Base-by-base conservation (phyloP, 1,140 invertebrate species). In the Eubasilissa regina region DNA sequence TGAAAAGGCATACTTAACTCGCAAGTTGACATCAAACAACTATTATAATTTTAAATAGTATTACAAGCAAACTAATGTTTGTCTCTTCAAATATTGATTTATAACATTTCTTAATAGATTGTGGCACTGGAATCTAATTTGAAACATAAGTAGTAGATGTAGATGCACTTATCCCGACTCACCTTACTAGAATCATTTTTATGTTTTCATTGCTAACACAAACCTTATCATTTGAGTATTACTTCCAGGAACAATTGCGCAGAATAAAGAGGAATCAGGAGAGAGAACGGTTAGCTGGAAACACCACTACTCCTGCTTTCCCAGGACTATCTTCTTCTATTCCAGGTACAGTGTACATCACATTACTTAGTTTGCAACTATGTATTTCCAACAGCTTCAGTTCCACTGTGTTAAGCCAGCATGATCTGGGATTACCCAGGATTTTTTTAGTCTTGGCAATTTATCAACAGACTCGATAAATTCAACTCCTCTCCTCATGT, bases 251-350 rank as follows among this genome's bases (percentile, higher is more conserved):
- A 87, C 98, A 99, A 87, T 85, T 99, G 51, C 89, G 98, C 70
- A 92, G 98, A 83, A 96, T 98, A 48, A 98, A 97, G 85, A 90
- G 97, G 43, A 98, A 98, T 87, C 96, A 98, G 85, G 96, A 97
- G 84, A 92, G 95, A 13, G 95, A 97, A 87, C 91, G 91, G 83
- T 86, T 94, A 25, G 92, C 91, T 21, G 90, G 89, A 8, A 89
- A 89, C 77, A 86, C 87, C 1, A 85, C 85, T 13, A 85, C 85
- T 6, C 85, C 87, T 0, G 82, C 77, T 25, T 75, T 75, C 74
- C 45, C 53, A 11, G 72, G 72, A 4, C 35, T 74, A 3, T 74
- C 72, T 1, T 8, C 7, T 0, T 68, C 35, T 43, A 53, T 19
- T 43, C 60, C 64, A 53, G 73, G 73, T 80, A 77, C 17, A 35